A percentile compares a stretch with the other conserved stretches of the same genome.
Evolutionary conservation across 2,113 vertebrate genomes (phyloP).

Genomic region (Pangasianodon gigas): DNA sequence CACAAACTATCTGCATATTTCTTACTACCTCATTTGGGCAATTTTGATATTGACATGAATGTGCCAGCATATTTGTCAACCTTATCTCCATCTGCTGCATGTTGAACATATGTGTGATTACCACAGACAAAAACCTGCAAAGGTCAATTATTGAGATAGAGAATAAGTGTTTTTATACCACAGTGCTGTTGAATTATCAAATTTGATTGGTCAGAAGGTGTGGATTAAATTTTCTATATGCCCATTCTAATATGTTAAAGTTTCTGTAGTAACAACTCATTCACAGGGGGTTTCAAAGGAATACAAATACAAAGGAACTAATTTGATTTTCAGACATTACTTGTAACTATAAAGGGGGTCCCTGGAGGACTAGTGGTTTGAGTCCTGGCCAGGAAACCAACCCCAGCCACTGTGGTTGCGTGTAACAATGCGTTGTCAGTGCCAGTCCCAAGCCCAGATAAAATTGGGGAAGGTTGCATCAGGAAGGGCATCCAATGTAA

Average conservation of each 20-base stretch:
- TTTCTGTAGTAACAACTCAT: neutral
- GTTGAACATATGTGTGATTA: neutral
- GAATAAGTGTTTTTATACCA: neutral
- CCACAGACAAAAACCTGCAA: neutral
- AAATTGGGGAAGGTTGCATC: too few species aligned
- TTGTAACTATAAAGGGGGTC: too few species aligned
- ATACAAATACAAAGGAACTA: too few species aligned
- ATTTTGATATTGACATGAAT: neutral
- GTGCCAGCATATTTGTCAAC: neutral
- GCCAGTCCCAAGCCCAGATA: too few species aligned
- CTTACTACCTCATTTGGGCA: neutral
- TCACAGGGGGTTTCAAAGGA: neutral
- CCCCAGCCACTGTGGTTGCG: too few species aligned
- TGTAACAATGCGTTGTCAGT: too few species aligned
- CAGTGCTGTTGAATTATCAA: neutral
- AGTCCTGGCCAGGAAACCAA: too few species aligned
- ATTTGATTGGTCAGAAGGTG: neutral
- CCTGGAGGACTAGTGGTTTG: too few species aligned
- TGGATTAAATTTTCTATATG: neutral
- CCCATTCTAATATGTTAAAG: neutral
- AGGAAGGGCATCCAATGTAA: too few species aligned
- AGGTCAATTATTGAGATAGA: neutral
- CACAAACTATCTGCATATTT: neutral
- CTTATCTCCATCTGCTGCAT: neutral
- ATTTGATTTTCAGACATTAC: too few species aligned